A percentile compares a stretch with the other conserved stretches of the same genome.
These are phyloP conservation scores for Tyrophagus putrescentiae DNA, from an alignment of 1,140 invertebrate species.

Conservation along the genomic window DNA sequence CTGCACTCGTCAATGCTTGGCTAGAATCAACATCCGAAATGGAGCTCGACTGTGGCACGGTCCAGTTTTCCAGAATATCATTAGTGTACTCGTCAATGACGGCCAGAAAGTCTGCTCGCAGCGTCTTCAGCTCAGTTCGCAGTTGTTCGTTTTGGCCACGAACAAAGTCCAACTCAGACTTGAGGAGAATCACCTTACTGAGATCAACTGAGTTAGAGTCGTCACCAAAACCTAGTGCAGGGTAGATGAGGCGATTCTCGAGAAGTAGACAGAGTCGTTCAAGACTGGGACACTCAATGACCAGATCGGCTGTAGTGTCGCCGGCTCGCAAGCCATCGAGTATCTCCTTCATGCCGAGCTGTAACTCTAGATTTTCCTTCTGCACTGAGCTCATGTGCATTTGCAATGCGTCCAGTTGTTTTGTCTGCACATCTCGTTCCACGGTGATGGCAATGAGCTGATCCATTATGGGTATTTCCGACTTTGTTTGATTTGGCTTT, in stretches of 20 bases:
- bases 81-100: slow-evolving; percentile 19
- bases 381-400: slow-evolving; percentile 11
- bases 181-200: slow-evolving; percentile 20
- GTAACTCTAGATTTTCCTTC: slow-evolving; percentile 22
- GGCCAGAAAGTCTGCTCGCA: slow-evolving; percentile 19
- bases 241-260: slow-evolving; percentile 16
- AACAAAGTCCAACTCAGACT: slow-evolving; percentile 24
- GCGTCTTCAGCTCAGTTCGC: slow-evolving; percentile 19
- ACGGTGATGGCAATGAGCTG: slow-evolving; percentile 1
- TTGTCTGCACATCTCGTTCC: neutral
- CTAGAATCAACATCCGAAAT: no score
- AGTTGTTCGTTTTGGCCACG: slow-evolving; percentile 25
- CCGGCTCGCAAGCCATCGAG: slow-evolving; percentile 11
- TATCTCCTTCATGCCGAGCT: slow-evolving; percentile 26
- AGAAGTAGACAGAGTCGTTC: slow-evolving; percentile 21
- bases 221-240: neutral
- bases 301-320: slow-evolving; percentile 18
- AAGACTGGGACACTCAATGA: slow-evolving; percentile 26
- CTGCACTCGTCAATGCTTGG: no score
- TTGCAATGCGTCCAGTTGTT: slow-evolving; percentile 12
- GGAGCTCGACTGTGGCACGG: neutral
- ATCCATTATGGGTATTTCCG: neutral
- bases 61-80: slow-evolving; percentile 12
- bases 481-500: slow-evolving; percentile 7
- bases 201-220: neutral